Percentiles rank a stretch among this genome's conserved stretches.
phyloP scores from a whole-genome alignment of 23 tunicate genomes.

The Halocynthia roretzi region DNA sequence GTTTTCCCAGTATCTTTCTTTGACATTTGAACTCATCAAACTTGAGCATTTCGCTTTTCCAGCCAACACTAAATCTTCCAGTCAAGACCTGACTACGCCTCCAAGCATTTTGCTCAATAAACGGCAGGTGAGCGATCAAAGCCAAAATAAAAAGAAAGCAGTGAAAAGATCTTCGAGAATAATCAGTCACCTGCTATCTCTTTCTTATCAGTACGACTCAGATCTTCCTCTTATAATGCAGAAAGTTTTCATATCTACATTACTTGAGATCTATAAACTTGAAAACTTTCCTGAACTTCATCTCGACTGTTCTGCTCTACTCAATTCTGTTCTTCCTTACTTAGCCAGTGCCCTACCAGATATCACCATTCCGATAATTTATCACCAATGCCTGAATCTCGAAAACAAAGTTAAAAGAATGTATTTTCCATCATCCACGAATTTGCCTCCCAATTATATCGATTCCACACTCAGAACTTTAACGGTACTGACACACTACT shows the following conservation, averaged over 20 bases:
- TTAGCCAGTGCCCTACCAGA: conserved; percentile 33
- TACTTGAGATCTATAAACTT: conserved; percentile 15
- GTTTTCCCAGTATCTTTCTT: conserved; percentile 16
- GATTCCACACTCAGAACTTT: conserved; percentile 8
- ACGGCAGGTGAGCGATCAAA: neutral
- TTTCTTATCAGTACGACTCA: conserved; percentile 20
- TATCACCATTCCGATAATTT: conserved; percentile 31
- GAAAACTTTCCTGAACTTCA: conserved; percentile 11
- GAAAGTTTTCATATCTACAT: conserved; percentile 20
- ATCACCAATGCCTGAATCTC: conserved; percentile 55
- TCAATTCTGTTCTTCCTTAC: conserved; percentile 33
- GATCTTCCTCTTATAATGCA: conserved; percentile 12
- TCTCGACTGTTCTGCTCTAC: conserved; percentile 16
- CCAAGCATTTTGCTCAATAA: conserved; percentile 8
- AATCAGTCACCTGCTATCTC: conserved; percentile 21
- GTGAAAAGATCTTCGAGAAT: conserved; percentile 17
- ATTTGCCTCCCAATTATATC: conserved; percentile 9
- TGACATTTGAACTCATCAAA: conserved; percentile 13
- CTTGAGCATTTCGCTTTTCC: conserved; percentile 12
- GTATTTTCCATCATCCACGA: neutral
- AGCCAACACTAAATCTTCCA: neutral
- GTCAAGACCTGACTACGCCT: neutral
- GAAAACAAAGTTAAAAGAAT: conserved; percentile 28
- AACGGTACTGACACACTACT: conserved; percentile 3
- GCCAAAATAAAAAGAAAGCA: neutral